Conservation (phyloP, 2,797 vertebrate species). For the Acropternis orthonyx region DNA sequence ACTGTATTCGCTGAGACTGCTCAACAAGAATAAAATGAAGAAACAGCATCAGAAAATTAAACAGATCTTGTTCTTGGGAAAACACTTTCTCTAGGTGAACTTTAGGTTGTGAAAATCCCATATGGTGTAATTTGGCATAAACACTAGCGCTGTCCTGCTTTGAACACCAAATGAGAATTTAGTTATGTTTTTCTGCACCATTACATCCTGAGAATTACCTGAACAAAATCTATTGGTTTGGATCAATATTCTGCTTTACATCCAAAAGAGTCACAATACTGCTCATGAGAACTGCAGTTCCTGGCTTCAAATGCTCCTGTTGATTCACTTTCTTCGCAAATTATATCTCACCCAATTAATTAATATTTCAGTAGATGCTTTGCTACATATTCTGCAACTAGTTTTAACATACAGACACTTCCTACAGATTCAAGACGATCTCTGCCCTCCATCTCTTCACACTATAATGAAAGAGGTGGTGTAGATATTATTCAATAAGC, state of each 20-base stretch:
- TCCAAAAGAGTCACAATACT: background rate
- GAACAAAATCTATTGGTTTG: background rate
- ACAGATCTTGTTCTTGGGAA: background rate
- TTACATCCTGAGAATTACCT: background rate
- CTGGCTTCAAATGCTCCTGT: background rate
- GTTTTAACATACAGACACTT: conserved; percentile 15
- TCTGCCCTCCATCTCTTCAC: conserved; percentile 1
- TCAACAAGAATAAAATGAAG: background rate
- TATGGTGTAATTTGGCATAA: background rate
- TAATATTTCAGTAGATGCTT: background rate
- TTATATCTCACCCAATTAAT: background rate
- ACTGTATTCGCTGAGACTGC: background rate
- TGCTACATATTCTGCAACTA: background rate
- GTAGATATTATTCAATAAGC: background rate
- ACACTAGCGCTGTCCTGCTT: background rate
- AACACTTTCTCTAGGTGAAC: background rate
- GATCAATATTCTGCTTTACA: background rate
- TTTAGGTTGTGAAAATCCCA: background rate
- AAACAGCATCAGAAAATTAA: background rate
- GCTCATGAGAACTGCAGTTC: background rate
- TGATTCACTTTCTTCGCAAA: background rate
- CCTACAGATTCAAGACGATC: background rate
- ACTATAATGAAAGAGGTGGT: background rate
- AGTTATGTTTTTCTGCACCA: background rate
- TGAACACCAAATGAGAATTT: background rate